Base-by-base conservation (phyloP, 1,140 invertebrate genomes). In the Neodiprion lecontei region DNA sequence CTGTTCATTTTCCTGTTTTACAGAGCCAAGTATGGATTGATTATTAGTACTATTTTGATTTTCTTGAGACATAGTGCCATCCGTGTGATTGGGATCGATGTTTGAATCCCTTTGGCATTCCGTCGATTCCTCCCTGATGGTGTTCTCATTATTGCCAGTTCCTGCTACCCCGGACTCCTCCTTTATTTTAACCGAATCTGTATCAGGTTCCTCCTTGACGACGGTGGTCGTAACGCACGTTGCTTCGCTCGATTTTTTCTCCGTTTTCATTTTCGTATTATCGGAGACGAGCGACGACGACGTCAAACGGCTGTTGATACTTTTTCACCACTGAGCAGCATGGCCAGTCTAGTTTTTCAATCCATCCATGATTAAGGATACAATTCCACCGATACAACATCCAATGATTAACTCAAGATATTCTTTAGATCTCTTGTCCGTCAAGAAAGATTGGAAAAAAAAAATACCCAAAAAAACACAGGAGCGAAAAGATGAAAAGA, bases 171-270 rank as follows among this genome's bases (percentile, higher is more conserved):
- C 53, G 11, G 53, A 61, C 50, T 88, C 87, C 40, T 89, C 87
- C 72, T 88, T 88, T 47, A 88, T 87, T 69, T 88, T 88, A 10
- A 88, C 83, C 7, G 85, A 68, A 67, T 88, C 87, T 0, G 83
- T 69, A 47, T 87, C 86, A 17, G 11, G 11, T 9, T 85, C 80
- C 49, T 88, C 84, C 71, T 88, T 85, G 74, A 87, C 87, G 21
- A 87, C 86, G 71, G 85, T 82, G 48, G 87, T 80, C 66, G 84
- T 74, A 74, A 79, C 80, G 77, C 85, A 87, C 77, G 81, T 87
- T 21, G 87, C 81, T 79, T 88, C 87, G 77, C 77, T 88, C 48
- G 83, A 70, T 70, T 88, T 88, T 79, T 88, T 88, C 80, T 88
- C 87, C 72, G 86, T 88, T 85, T 88, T 88, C 87, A 88, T 88